Evolutionary conservation across 2,888 invertebrate genomes (phyloP).

Genomic region (Congeria kusceri): DNA sequence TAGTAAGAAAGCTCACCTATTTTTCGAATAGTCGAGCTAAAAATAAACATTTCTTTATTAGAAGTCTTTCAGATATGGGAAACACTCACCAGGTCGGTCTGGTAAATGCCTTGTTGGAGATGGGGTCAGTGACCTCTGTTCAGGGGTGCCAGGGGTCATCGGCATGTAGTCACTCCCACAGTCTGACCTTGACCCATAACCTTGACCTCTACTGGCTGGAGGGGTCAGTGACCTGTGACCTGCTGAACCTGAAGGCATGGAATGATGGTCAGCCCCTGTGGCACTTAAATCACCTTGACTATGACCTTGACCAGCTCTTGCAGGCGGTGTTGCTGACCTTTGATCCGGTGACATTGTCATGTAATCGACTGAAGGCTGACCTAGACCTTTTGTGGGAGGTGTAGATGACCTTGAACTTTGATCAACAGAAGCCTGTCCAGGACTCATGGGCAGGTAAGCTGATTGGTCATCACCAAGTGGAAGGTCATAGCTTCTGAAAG

Average conservation of each 20-base stretch:
- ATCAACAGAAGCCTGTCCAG: conserved; percentile 18
- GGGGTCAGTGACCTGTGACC: not conserved
- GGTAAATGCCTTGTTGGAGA: conserved; percentile 56
- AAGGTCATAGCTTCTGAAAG: too few species aligned
- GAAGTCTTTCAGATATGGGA: too few species aligned
- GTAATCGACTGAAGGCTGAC: conserved; percentile 18
- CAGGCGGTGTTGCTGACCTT: conserved; percentile 6
- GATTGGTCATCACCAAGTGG: too few species aligned
- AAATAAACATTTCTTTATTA: too few species aligned
- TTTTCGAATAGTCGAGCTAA: too few species aligned
- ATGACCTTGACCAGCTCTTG: not conserved
- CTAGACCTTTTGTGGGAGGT: conserved; percentile 55
- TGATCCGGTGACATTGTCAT: too few species aligned
- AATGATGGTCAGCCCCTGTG: not conserved
- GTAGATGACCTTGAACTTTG: conserved; percentile 58
- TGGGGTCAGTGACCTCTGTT: conserved; percentile 58
- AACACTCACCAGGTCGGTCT: conserved; percentile 58
- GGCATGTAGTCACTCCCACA: conserved; percentile 63
- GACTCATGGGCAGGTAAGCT: conserved; percentile 72
- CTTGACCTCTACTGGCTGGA: not conserved
- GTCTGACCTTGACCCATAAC: too few species aligned
- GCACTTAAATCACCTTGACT: not conserved
- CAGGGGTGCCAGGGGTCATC: conserved; percentile 62
- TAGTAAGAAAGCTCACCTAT: too few species aligned
- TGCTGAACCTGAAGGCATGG: conserved; percentile 6